Conservation (phyloP, 2,888 invertebrate species). For the Lasioglossum malachurum region DNA sequence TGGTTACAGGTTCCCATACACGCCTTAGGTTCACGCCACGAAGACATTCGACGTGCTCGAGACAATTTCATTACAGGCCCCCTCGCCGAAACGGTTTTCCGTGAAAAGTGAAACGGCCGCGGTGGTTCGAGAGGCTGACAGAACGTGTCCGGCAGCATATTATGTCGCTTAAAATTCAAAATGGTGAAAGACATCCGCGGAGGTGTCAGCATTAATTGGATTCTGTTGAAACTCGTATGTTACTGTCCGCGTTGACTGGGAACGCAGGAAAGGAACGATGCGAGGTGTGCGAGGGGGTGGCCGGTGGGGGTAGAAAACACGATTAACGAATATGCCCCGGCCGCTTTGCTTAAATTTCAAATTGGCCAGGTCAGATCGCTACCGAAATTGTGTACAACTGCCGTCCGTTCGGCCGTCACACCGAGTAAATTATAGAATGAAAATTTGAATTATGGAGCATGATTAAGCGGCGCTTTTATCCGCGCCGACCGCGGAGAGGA, state of each 20-base stretch:
- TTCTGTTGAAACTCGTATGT: constrained; percentile 72
- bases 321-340: constrained; percentile 67
- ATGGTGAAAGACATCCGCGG: constrained; percentile 73
- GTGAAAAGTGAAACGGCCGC: constrained; percentile 45
- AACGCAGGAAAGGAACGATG: constrained; percentile 64
- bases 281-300: constrained; percentile 11
- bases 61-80: constrained; percentile 49
- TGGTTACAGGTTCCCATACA: not conserved
- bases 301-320: constrained; percentile 65
- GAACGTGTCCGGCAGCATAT: constrained; percentile 68
- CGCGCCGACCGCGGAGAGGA: not conserved
- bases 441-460: constrained; percentile 57
- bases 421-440: constrained; percentile 57
- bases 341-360: constrained; percentile 62
- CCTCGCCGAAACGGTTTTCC: constrained; percentile 36
- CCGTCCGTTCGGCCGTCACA: constrained; percentile 40
- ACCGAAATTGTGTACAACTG: constrained; percentile 56
- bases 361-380: constrained; percentile 60
- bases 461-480: constrained; percentile 55
- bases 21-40: not conserved
- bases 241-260: constrained; percentile 63
- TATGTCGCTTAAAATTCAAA: constrained; percentile 76
- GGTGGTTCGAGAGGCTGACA: constrained; percentile 69
- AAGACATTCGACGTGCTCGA: constrained; percentile 41
- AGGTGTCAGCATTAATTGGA: constrained; percentile 76